A percentile compares a stretch with the other conserved stretches of the same genome.
These are phyloP conservation scores for Heterocephalus glaber DNA, from an alignment of 2,113 vertebrate genomes.

Conservation along the genomic window DNA sequence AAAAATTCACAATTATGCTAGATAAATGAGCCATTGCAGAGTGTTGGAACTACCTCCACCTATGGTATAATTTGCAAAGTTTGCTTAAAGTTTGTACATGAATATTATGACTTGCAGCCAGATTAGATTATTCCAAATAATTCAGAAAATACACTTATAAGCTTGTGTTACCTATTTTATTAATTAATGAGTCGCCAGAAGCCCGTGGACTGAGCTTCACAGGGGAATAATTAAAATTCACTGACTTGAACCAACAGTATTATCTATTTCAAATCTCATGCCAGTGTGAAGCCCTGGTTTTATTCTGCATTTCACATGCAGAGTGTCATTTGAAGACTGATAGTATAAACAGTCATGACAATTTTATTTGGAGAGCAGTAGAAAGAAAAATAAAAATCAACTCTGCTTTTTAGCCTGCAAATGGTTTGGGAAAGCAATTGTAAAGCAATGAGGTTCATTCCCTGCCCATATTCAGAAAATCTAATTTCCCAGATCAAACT, in stretches of 20 bases:
- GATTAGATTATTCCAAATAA: not conserved
- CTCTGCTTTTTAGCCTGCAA: constrained; percentile 1
- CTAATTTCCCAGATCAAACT: not conserved
- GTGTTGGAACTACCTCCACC: not conserved
- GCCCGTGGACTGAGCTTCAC: not conserved
- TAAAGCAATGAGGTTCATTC: not conserved
- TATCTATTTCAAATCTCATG: not conserved
- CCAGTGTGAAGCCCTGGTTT: not conserved
- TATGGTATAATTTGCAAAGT: not conserved
- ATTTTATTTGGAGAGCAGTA: not conserved
- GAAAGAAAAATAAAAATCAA: not conserved
- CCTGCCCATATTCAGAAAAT: not conserved
- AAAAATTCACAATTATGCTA: not conserved
- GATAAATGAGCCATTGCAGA: not conserved
- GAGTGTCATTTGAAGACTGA: not conserved
- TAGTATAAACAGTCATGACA: not conserved
- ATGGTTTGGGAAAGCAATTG: not conserved
- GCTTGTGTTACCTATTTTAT: not conserved
- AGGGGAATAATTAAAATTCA: not conserved
- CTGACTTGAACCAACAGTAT: not conserved
- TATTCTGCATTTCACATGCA: not conserved
- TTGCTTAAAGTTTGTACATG: not conserved
- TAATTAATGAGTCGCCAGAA: not conserved
- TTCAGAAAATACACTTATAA: not conserved
- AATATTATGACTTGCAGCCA: not conserved